Evolutionary conservation across 2,113 vertebrate genomes (phyloP).

Genomic region (Callorhinus ursinus): DNA sequence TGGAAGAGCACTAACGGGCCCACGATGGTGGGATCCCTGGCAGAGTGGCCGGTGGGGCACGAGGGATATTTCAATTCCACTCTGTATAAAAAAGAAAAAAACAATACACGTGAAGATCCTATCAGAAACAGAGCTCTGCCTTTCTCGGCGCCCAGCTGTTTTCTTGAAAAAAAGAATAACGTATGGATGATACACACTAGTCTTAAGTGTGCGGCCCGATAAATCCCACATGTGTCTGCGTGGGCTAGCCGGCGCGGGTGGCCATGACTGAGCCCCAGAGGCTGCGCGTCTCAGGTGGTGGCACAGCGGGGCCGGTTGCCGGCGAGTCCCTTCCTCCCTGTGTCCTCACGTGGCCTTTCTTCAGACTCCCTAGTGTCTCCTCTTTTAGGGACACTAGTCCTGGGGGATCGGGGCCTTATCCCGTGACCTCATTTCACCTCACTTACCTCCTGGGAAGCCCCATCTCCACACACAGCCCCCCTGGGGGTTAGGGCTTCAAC

Average conservation of each 20-base stretch:
- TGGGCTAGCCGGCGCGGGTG: neutral
- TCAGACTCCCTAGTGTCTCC: neutral
- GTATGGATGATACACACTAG: no score
- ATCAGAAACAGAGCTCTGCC: neutral
- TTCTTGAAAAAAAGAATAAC: neutral
- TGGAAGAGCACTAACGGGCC: neutral
- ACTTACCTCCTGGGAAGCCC: neutral
- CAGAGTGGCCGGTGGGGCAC: neutral
- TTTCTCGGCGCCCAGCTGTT: neutral
- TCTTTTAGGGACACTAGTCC: neutral
- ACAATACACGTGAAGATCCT: neutral
- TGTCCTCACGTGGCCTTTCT: neutral
- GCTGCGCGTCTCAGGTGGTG: accelerated
- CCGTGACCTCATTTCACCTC: neutral
- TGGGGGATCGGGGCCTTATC: neutral
- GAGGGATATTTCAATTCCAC: neutral
- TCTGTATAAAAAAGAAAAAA: neutral
- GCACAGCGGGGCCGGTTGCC: neutral
- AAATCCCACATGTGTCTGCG: neutral
- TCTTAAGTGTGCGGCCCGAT: neutral
- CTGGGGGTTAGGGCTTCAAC: neutral
- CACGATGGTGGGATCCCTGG: accelerated
- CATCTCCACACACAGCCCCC: neutral
- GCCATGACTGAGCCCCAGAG: neutral
- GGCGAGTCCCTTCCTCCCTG: neutral